Evolutionary conservation across 2,113 vertebrate genomes (phyloP).

Genomic region (Ailurus styani): DNA sequence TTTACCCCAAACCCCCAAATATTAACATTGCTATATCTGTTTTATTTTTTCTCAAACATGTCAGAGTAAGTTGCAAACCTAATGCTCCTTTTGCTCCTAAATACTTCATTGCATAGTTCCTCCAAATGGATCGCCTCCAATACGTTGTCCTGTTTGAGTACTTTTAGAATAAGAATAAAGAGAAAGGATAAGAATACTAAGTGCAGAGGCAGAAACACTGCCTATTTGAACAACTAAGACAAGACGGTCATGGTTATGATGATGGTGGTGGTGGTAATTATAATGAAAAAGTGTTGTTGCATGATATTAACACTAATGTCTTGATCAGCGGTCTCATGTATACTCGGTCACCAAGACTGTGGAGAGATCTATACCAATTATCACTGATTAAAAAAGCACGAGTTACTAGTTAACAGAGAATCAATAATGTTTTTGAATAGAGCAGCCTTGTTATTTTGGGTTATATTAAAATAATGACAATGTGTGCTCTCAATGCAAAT

Average conservation of each 20-base stretch:
- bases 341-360: not conserved
- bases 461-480: not conserved
- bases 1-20: not conserved
- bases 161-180: not conserved
- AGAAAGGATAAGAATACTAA: not conserved
- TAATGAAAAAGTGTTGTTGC: not conserved
- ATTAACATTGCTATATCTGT: not conserved
- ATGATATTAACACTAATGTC: not conserved
- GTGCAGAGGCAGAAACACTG: not conserved
- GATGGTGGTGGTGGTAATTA: too few species aligned
- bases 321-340: not conserved
- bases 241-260: too few species aligned
- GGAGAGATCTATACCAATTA: not conserved
- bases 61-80: not conserved
- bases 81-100: not conserved
- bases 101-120: not conserved
- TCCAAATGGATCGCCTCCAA: not conserved
- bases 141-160: not conserved
- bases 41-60: not conserved
- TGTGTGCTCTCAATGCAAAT: not conserved
- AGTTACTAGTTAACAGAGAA: not conserved
- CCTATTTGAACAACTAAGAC: not conserved
- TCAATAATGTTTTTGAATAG: not conserved
- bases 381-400: not conserved
- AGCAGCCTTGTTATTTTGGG: not conserved